A percentile compares a stretch with the other conserved stretches of the same genome.
These are phyloP conservation scores for Salpingus planirostris DNA, from an alignment of 2,888 invertebrate species.

Conservation along the genomic window DNA sequence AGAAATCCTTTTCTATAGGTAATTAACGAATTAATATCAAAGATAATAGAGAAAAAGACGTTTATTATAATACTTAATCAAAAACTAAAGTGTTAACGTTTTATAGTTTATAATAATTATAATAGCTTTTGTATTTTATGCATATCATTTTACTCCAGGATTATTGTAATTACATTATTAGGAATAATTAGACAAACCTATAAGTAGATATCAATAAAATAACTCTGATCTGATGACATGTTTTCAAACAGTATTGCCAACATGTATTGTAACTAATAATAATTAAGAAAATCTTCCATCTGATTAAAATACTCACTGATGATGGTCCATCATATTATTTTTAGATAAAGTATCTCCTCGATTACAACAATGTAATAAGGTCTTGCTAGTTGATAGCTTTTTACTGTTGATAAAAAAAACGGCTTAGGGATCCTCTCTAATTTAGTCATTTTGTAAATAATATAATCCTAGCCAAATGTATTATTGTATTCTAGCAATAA, in stretches of 20 bases:
- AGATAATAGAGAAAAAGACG: constrained; percentile 1
- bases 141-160: constrained; percentile 1
- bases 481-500: constrained; percentile 24
- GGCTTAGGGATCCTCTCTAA: constrained; percentile 17
- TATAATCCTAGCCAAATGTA: constrained; percentile 25
- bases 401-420: constrained; percentile 16
- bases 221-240: too few species aligned
- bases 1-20: too few species aligned
- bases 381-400: constrained; percentile 18
- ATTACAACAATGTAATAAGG: constrained; percentile 2
- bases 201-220: too few species aligned
- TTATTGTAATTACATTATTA: neutral
- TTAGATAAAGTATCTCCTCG: neutral
- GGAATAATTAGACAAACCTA: too few species aligned
- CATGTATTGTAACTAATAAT: too few species aligned
- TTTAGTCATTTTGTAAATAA: constrained; percentile 25
- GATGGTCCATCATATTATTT: too few species aligned
- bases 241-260: too few species aligned
- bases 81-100: constrained; percentile 9
- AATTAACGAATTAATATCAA: neutral
- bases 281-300: too few species aligned
- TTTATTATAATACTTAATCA: constrained; percentile 7
- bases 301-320: too few species aligned
- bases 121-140: constrained; percentile 5
- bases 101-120: constrained; percentile 9